Evolutionary conservation across 2,113 vertebrate genomes (phyloP), one percentile per base, ranked within the genome.

Genomic region (Myotis brandtii): DNA sequence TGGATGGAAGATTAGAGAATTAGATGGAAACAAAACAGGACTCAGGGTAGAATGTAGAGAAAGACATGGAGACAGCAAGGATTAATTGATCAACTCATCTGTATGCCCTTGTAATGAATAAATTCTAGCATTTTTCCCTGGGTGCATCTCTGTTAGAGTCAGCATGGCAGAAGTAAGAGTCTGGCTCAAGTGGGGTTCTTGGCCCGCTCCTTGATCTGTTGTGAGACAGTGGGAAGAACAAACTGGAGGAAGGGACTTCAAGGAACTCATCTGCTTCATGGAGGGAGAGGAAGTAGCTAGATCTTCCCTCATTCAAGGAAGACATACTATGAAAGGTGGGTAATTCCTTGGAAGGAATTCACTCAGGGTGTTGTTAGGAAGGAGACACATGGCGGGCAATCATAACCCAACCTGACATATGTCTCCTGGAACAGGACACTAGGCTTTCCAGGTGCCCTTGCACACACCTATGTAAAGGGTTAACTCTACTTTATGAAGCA

Each of bases 1-100:
- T 52, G 1, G 6, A 69, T 66, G 18, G 34, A 88, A 79, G 34
- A 80, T 23, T 37, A 69, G 18, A 70, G 12, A 88, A 94, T 56
- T 79, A 87, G 94, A 72, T 77, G 11, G 43, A 87, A 94, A 87
- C 14, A 67, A 95, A 93, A 76, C 12, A 81, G 13, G 32, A 93
- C 23, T 13, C 12, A 89, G 46, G 56, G 16, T 34, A 86, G 30
- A 52, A 52, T 20, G 48, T 6, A 84, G 25, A 11, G 21, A 73
- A 84, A 50, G 34, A 17, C 72, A 91, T 66, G 25, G 9, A 79
- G 32, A 83, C n/a, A 77, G 32, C 80, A 93, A 50, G 66, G 80
- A 89, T 75, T 81, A 79, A 86, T 40, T 40, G 79, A 84, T 92
- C 3, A 4, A 27, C 30, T 95, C 94, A n/a, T 80, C 37, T 77